Evolutionary conservation across 1,140 invertebrate species (phyloP), one percentile per base, ranked within the genome.

Genomic region (Trichonephila inaurata): DNA sequence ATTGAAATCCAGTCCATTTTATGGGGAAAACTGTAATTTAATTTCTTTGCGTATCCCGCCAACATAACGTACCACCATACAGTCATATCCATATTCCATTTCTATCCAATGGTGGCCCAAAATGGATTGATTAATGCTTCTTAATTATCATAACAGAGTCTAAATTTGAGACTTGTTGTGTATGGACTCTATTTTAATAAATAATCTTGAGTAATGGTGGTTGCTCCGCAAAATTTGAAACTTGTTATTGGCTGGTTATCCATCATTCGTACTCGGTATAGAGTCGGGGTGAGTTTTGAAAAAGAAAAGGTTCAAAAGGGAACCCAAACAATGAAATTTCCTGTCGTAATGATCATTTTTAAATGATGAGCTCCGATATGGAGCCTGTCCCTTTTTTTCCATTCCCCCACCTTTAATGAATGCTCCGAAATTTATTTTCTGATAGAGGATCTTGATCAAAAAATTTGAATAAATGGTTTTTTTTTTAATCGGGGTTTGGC

Each of bases 91-190:
- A 51, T 51, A 51, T 51, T 51, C 51, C 51, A 10, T 51, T 51
- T 51, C 24, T 40, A 7, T 7, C 72, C 28, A 40, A 40, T n/a
- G n/a, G n/a, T 14, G 33, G 16, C 16, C 14, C 0, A 14, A 77
- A 14, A 28, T n/a, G 28, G 28, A 40, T 77, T 77, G 72, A 77
- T 77, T 77, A 77, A 77, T 77, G n/a, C n/a, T n/a, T 77, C 72
- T 77, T 77, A 77, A 77, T 77, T 77, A 77, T 77, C 72, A 77
- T 77, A 77, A 77, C 72, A 77, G 72, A 77, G 72, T 77, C 72
- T 33, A 77, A 77, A 77, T 77, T 77, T 40, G 72, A 77, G 72
- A 77, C 72, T 77, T 77, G n/a, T 77, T 77, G 72, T 77, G 72
- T 40, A 40, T 77, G 72, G 72, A 40, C 28, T 77, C 72, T 77